Evolutionary conservation across 2,888 invertebrate genomes (phyloP), one percentile per base, ranked within the genome.

Genomic region (Seira musarum): DNA sequence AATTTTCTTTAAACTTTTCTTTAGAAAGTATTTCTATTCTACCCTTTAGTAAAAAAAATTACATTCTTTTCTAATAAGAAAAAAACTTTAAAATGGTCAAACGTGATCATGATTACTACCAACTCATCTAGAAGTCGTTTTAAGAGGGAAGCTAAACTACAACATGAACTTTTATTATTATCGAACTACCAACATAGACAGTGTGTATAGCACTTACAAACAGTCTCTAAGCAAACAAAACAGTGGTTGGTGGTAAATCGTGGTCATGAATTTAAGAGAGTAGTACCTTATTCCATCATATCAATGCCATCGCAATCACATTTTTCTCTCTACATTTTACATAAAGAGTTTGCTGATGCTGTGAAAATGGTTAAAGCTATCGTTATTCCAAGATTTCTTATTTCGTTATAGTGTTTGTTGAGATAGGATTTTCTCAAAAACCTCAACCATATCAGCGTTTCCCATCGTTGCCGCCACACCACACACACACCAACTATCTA

Each of bases 41-140:
- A 24, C 22, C 53, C 68, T 63, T 30, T 30, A n/a, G 53, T 21
- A 67, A 49, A 77, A 71, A 65, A 77, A 71, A 65, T 77, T 70
- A 71, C 77, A 77, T 77, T 57, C 66, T 68, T 64, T 77, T 70
- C 70, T 70, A 57, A 77, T 64, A 22, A 25, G 21, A 77, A 64
- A 70, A 76, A 77, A 65, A 70, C 70, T 57, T 71, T 71, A 77
- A 71, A 77, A 77, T 77, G 77, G 70, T 77, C 77, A 77, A 77
- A 77, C 66, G 65, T 77, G 53, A 71, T 71, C 70, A 71, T 77
- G 49, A 49, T 30, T 30, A 30, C 30, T 49, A 49, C 6, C 49
- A 49, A 15, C 64, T 76, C 67, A 76, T 76, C 76, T 76, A 60
- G 25, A 69, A 76, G 63, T 61, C 30, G 8, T 30, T 30, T 67